Evolutionary conservation across 2,113 vertebrate genomes (phyloP).

Genomic region (Columba janthina): DNA sequence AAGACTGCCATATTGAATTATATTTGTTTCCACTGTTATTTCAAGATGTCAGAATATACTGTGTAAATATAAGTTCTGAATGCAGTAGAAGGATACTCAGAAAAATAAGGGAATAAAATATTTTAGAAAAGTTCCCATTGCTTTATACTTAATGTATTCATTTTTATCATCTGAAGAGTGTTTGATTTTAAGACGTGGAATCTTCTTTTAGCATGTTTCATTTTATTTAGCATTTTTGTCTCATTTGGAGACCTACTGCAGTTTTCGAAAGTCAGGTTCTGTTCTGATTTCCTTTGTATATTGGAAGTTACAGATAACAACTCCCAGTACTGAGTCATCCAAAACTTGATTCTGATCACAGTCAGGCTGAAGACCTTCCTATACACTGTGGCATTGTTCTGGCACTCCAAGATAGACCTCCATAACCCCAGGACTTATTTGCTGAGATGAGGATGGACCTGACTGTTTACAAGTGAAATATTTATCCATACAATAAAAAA

Average conservation of each 20-base stretch:
- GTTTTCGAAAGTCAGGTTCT: neutral
- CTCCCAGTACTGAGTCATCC: neutral
- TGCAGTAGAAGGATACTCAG: neutral
- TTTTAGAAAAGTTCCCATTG: neutral
- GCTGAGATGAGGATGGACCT: neutral
- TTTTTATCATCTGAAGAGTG: neutral
- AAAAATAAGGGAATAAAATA: neutral
- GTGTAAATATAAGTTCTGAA: neutral
- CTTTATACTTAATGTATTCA: neutral
- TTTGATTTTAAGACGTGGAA: neutral
- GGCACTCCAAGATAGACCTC: neutral
- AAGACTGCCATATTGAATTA: neutral
- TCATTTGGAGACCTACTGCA: neutral
- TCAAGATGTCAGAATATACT: neutral
- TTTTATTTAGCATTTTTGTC: neutral
- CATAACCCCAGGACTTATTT: neutral
- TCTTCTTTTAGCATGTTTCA: neutral
- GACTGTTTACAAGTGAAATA: neutral
- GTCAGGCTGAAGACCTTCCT: neutral
- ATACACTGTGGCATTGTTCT: neutral
- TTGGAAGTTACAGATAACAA: neutral
- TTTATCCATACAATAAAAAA: neutral
- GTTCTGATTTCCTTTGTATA: neutral
- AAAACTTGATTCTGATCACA: neutral
- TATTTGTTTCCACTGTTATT: neutral